Evolutionary conservation across 2,113 vertebrate species (phyloP).

Genomic region (Craseonycteris thonglongyai): DNA sequence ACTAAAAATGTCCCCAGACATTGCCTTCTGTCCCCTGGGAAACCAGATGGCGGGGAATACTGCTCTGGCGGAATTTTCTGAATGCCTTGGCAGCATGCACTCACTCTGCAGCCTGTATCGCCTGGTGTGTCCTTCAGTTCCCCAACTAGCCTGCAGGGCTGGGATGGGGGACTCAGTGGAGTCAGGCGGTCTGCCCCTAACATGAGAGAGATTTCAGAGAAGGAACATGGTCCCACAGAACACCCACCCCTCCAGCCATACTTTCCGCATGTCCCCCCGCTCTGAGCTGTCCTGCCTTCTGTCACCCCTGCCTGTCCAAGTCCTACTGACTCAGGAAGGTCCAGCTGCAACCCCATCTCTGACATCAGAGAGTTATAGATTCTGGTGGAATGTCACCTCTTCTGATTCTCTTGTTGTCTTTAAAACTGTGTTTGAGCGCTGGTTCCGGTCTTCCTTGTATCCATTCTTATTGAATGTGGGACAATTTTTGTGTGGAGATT

Average conservation of each 20-base stretch:
- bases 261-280: neutral
- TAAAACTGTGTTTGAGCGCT: neutral
- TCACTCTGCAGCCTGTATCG: neutral
- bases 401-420: neutral
- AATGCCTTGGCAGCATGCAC: no score
- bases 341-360: neutral
- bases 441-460: neutral
- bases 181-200: neutral
- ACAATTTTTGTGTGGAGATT: neutral
- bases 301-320: neutral
- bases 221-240: rapidly evolving
- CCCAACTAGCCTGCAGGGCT: neutral
- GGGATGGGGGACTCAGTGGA: neutral
- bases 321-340: neutral
- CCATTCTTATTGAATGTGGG: rapidly evolving
- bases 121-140: neutral
- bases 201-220: neutral
- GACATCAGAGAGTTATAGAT: rapidly evolving
- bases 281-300: no score
- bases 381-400: neutral
- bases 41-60: rapidly evolving
- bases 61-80: neutral
- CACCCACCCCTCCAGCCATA: rapidly evolving
- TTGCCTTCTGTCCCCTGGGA: rapidly evolving
- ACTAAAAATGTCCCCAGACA: rapidly evolving